Base-by-base conservation (phyloP, 2,113 vertebrate genomes). In the Acrocephalus arundinaceus region DNA sequence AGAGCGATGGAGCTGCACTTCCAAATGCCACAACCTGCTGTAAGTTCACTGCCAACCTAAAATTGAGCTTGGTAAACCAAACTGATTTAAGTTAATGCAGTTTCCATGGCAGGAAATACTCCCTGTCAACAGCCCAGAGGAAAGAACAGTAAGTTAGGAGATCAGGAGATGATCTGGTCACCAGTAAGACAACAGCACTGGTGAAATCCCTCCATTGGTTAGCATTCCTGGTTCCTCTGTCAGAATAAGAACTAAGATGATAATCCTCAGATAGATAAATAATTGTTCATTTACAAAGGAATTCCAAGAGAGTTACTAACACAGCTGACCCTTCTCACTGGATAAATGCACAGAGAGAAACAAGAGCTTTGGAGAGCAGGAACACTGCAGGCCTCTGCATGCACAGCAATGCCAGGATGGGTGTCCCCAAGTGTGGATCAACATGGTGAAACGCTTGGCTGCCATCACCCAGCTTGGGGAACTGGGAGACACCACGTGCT, bases 381-480 rank as follows among this genome's bases (percentile, higher is more conserved):
- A 55, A 3, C 9, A 58, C 14, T 0, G 6, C 70, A 68, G 52
- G 55, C 52, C 85, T 85, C 41, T 54, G 67, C 59, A 59, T 10
- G 12, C 23, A 0, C 6, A 37, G 39, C 41, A 48, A 4, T 0
- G 6, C 28, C 20, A 39, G 35, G 72, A 76, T 6, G 27, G 71
- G 43, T 6, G 31, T 27, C 67, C 48, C 51, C 7, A 3, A 8
- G 54, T 14, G 24, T 23, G 15, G 39, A 63, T 54, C 8, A 43
- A 20, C 39, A 20, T 6, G 65, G 11, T 46, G 61, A 59, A 67
- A 67, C 2, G 28, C 51, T 52, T 33, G 2, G 1, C 61, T 75
- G 61, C 71, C 70, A 74, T 33, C 89, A 46, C 25, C 61, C 66
- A 59, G 55, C 48, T 59, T 6, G 48, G 10, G 30, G 10, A 67